A percentile compares a stretch with the other conserved stretches of the same genome.
Evolutionary conservation across 2,113 vertebrate species (phyloP).

Genomic region (Fulmarus glacialis): DNA sequence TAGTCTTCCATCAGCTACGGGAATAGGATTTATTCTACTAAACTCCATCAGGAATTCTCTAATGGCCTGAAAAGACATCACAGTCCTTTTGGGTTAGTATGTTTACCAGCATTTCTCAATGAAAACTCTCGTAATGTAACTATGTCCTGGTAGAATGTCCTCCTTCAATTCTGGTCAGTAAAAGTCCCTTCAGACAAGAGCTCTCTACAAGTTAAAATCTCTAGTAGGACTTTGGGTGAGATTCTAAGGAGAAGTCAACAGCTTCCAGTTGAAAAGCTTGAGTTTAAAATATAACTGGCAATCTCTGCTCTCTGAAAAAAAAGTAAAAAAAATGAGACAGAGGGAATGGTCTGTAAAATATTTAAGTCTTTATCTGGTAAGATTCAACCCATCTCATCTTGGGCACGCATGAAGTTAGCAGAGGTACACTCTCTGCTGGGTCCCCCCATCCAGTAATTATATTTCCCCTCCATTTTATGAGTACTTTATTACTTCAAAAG

Average conservation of each 20-base stretch:
- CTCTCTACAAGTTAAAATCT: not conserved
- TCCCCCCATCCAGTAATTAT: not conserved
- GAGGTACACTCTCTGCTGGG: not conserved
- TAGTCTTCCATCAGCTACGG: not conserved
- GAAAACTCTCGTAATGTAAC: not conserved
- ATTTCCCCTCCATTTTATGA: not conserved
- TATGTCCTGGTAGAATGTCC: not conserved
- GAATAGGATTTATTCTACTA: not conserved
- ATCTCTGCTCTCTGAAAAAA: not conserved
- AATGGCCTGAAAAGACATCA: not conserved
- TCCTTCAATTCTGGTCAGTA: not conserved
- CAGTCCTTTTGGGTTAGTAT: not conserved
- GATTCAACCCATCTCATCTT: not conserved
- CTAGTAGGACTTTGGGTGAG: not conserved
- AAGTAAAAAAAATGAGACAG: not conserved
- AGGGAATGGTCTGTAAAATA: not conserved
- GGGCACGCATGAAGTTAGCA: not conserved
- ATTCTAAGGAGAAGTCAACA: not conserved
- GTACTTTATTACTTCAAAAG: not conserved
- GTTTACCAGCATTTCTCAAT: not conserved
- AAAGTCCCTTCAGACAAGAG: not conserved
- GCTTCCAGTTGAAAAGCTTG: not conserved
- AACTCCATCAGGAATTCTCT: not conserved
- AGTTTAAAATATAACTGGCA: not conserved
- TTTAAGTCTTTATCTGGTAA: not conserved